A percentile compares a stretch with the other conserved stretches of the same genome.
These are phyloP conservation scores for Morone saxatilis DNA, from an alignment of 2,113 vertebrate species.

Conservation along the genomic window DNA sequence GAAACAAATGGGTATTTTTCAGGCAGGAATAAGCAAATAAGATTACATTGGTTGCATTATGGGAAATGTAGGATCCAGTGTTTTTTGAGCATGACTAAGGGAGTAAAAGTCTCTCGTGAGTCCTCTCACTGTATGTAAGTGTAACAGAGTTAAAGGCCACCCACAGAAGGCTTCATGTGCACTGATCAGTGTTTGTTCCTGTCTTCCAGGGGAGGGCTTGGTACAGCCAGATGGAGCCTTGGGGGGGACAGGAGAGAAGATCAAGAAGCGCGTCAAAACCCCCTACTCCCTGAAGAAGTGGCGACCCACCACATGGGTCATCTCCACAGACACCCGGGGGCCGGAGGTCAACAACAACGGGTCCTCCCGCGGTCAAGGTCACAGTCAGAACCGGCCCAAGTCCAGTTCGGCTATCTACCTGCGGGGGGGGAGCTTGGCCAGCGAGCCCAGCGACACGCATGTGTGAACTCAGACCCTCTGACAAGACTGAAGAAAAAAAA, in stretches of 20 bases:
- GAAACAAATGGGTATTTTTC: no score
- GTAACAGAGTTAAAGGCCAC: no score
- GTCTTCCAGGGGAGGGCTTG: slow-evolving; percentile 86
- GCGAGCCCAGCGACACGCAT: slow-evolving; percentile 87
- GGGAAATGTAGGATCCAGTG: background rate
- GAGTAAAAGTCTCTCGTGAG: no score
- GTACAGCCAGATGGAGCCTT: slow-evolving; percentile 86
- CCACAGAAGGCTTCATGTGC: background rate
- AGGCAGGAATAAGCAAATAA: no score
- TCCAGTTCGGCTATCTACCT: slow-evolving; percentile 95
- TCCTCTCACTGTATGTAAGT: no score
- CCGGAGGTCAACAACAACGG: slow-evolving; percentile 88
- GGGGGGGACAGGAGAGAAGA: slow-evolving; percentile 94
- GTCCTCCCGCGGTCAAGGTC: slow-evolving; percentile 53
- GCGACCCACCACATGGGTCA: slow-evolving; percentile 97
- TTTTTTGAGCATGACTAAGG: background rate
- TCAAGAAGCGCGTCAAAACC: slow-evolving; percentile 98
- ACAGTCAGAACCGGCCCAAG: slow-evolving; percentile 86
- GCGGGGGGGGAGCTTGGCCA: slow-evolving; percentile 89
- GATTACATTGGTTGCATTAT: background rate
- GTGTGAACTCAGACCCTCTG: slow-evolving; percentile 85
- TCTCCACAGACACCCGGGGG: slow-evolving; percentile 91
- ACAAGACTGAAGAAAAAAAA: slow-evolving; percentile 37
- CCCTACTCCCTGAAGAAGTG: slow-evolving; percentile 97
- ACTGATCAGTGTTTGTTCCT: slow-evolving; percentile 36